Percentiles rank a stretch among this genome's conserved stretches.
Evolutionary conservation across 2,797 vertebrate genomes (phyloP).

Genomic region (Astyanax mexicanus): DNA sequence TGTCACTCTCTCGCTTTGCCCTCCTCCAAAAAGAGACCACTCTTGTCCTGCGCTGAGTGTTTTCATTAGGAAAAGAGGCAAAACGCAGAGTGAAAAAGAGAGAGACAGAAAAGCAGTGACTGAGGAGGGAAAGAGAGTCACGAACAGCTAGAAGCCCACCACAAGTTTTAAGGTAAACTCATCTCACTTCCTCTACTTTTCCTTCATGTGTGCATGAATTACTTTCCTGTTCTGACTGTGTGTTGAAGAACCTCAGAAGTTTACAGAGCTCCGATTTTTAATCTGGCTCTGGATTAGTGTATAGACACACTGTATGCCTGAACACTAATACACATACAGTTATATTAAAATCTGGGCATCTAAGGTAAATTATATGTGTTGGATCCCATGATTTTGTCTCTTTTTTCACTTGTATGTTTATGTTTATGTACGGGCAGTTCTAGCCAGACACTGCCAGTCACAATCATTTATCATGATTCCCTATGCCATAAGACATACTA

Average conservation of each 20-base stretch:
- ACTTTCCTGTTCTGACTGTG: neutral
- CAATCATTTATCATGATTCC: no score
- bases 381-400: no score
- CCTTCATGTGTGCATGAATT: neutral
- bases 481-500: no score
- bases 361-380: no score
- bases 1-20: neutral
- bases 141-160: neutral
- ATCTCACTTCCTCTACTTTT: neutral
- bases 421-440: no score
- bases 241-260: neutral
- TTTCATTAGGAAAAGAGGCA: constrained; percentile 73
- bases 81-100: constrained; percentile 57
- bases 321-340: no score
- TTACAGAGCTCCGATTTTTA: no score
- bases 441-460: no score
- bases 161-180: constrained; percentile 27
- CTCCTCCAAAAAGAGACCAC: constrained; percentile 66
- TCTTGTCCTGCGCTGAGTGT: constrained; percentile 71
- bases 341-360: no score
- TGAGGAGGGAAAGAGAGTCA: constrained; percentile 25
- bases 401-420: no score
- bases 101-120: constrained; percentile 12
- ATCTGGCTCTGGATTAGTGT: no score
- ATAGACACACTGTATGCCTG: no score